Conservation (phyloP, 2,888 invertebrate genomes). For the Calameuta pallipes region DNA sequence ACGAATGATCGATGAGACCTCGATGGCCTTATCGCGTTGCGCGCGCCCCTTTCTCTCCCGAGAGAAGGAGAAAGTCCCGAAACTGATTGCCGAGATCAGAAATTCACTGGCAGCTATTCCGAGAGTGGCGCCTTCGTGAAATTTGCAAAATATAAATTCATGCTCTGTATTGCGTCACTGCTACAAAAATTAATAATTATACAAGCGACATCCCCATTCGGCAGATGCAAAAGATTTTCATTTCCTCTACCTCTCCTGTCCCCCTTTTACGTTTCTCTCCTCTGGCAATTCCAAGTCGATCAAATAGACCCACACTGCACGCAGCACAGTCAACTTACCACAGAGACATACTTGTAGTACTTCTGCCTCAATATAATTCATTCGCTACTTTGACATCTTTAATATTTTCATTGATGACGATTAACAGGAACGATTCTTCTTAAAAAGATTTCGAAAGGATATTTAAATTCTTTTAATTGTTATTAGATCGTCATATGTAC, state of each 20-base stretch:
- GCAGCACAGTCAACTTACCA: neutral
- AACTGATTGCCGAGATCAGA: neutral
- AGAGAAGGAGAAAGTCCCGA: neutral
- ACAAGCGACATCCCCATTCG: neutral
- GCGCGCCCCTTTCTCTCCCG: neutral
- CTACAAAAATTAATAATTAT: neutral
- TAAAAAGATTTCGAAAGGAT: neutral
- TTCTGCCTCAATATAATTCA: neutral
- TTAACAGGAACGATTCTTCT: neutral
- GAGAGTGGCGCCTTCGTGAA: neutral
- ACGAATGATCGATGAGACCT: neutral
- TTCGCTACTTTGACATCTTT: neutral
- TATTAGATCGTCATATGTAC: neutral
- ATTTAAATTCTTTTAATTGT: neutral
- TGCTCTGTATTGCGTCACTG: neutral
- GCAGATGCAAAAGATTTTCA: neutral
- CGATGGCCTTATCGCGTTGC: neutral
- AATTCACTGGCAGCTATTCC: neutral
- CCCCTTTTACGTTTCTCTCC: no score
- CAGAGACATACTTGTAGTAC: neutral
- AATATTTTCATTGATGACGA: neutral
- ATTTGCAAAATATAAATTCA: neutral
- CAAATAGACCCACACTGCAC: neutral
- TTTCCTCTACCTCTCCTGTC: neutral
- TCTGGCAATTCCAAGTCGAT: neutral